Evolutionary conservation across 2,113 vertebrate genomes (phyloP).

Genomic region (Nesoenas mayeri): DNA sequence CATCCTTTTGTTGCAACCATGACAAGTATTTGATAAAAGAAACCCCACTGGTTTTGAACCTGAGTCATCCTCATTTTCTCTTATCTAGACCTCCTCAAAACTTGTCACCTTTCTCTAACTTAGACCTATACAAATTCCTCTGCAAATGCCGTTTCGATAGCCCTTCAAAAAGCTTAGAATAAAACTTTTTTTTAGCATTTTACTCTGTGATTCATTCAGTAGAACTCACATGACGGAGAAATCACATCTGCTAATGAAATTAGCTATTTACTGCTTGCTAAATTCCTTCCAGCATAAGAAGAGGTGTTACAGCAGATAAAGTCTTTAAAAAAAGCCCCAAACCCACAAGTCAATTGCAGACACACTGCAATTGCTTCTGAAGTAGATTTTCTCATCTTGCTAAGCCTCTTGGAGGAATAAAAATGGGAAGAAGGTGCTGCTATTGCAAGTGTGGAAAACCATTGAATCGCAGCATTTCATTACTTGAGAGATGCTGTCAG

Average conservation of each 20-base stretch:
- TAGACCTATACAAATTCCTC: neutral
- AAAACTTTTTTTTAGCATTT: neutral
- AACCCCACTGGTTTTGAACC: neutral
- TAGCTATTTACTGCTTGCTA: neutral
- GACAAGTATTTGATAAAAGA: neutral
- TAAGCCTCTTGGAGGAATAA: conserved; percentile 29
- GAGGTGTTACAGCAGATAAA: neutral
- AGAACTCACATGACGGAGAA: neutral
- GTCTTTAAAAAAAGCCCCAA: neutral
- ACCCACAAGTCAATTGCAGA: neutral
- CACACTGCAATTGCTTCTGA: neutral
- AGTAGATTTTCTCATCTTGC: conserved; percentile 27
- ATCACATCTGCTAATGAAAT: neutral
- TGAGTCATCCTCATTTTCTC: neutral
- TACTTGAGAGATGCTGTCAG: neutral
- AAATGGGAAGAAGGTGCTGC: conserved; percentile 10
- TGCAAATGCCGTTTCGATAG: neutral
- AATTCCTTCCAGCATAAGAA: neutral
- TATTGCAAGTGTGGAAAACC: neutral
- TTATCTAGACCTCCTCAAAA: neutral
- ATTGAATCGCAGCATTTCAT: neutral
- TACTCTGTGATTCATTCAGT: neutral
- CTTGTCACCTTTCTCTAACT: neutral
- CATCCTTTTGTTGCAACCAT: neutral
- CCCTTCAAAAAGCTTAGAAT: neutral